Conservation (phyloP, 2,797 vertebrate genomes). For the Arremon brunneinucha region DNA sequence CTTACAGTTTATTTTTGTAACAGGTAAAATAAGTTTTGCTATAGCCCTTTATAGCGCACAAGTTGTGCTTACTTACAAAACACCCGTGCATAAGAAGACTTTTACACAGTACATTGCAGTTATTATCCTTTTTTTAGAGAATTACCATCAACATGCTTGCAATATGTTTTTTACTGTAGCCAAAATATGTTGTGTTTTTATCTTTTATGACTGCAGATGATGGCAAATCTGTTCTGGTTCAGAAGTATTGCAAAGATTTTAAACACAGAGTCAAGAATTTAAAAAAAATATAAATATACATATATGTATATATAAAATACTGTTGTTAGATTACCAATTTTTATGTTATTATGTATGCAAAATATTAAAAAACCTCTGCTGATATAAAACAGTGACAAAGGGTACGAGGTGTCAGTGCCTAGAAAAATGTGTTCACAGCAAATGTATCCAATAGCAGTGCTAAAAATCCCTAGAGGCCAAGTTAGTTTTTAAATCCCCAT, state of each 20-base stretch:
- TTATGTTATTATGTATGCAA: slow-evolving; percentile 22
- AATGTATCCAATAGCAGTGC: neutral
- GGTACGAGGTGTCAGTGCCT: neutral
- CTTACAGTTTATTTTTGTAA: neutral
- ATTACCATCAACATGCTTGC: slow-evolving; percentile 10
- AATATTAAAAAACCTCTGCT: slow-evolving; percentile 16
- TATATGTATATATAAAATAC: neutral
- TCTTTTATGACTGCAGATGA: slow-evolving; percentile 56
- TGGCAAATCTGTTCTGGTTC: slow-evolving; percentile 57
- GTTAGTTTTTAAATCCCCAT: slow-evolving; percentile 49
- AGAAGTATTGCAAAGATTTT: slow-evolving; percentile 37
- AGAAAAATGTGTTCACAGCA: slow-evolving; percentile 54
- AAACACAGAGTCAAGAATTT: slow-evolving; percentile 3
- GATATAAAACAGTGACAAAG: slow-evolving; percentile 44
- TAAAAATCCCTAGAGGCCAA: slow-evolving; percentile 31
- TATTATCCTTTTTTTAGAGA: slow-evolving; percentile 29
- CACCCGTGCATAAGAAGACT: neutral
- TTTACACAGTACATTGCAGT: neutral
- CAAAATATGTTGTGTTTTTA: slow-evolving; percentile 47
- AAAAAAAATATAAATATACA: slow-evolving; percentile 9
- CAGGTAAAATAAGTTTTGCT: slow-evolving; percentile 1
- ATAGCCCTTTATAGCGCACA: neutral
- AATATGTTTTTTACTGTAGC: slow-evolving; percentile 21
- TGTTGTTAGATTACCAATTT: slow-evolving; percentile 7
- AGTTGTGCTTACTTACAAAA: neutral